phyloP scores from a whole-genome alignment of 2,113 vertebrate species.

The Stomatorhinus ivindoensis region DNA sequence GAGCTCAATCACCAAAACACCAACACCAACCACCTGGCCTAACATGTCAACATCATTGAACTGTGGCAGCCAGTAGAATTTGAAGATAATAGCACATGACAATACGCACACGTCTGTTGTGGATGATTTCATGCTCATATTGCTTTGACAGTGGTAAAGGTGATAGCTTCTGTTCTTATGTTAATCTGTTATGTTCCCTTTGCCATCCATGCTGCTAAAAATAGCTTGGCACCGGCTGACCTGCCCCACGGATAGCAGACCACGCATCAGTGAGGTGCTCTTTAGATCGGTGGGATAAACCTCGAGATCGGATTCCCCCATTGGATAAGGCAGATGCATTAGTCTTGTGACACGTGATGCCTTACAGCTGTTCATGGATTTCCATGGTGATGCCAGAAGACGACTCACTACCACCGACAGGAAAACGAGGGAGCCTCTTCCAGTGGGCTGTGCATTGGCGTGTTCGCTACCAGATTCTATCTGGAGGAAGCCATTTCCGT shows the following conservation, averaged over 20 bases:
- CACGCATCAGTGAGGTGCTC: not conserved
- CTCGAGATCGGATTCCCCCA: not conserved
- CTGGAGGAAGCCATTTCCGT: not conserved
- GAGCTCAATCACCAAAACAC: not conserved
- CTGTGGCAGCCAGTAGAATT: not conserved
- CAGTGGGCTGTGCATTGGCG: not conserved
- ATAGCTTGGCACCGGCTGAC: not conserved
- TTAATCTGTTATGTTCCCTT: not conserved
- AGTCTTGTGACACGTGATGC: not conserved
- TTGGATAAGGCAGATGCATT: not conserved
- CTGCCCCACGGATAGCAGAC: not conserved
- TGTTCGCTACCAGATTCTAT: not conserved
- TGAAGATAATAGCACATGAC: not conserved
- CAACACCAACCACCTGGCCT: not conserved
- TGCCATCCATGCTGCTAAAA: not conserved
- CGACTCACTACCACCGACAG: not conserved
- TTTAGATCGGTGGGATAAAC: slow-evolving; percentile 8
- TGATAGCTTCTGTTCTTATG: not conserved
- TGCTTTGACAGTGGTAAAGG: not conserved
- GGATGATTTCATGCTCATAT: not conserved
- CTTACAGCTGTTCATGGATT: not conserved
- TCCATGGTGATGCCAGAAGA: not conserved
- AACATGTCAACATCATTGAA: not conserved
- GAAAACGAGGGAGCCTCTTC: not conserved
- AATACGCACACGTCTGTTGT: not conserved